phyloP scores from a whole-genome alignment of 92 coral and sea anemone species.

The Zoanthus gigantus region DNA sequence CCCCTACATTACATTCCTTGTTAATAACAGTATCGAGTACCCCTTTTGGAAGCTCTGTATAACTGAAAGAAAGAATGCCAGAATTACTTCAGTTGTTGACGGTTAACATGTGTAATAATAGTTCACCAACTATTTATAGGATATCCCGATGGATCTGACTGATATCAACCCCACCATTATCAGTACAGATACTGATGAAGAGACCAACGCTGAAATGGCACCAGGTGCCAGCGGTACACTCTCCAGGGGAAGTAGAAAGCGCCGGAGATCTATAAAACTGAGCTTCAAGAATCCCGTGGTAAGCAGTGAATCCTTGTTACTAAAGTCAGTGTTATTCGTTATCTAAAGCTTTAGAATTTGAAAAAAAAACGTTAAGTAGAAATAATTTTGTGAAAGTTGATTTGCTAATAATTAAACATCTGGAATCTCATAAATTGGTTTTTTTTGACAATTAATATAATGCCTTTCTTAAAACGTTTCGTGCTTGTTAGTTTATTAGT shows the following conservation, averaged over 20 bases:
- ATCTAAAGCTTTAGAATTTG: neutral
- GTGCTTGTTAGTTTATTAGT: no score
- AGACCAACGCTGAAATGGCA: conserved; percentile 69
- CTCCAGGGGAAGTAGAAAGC: conserved; percentile 50
- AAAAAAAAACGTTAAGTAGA: no score
- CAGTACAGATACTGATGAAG: conserved; percentile 92
- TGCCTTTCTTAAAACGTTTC: no score
- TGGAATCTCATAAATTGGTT: no score
- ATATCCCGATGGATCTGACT: conserved; percentile 97
- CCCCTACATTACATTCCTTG: conserved; percentile 68
- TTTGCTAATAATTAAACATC: no score
- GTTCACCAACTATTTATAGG: conserved; percentile 55
- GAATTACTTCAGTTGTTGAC: no score
- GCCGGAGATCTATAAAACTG: conserved; percentile 67
- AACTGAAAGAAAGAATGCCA: no score
- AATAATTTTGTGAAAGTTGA: no score
- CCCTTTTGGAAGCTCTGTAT: no score
- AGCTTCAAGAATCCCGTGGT: conserved; percentile 99
- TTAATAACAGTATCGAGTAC: neutral
- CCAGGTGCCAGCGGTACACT: conserved; percentile 21
- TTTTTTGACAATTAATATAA: no score
- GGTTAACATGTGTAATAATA: neutral
- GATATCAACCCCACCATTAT: conserved; percentile 95
- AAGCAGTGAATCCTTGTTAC: conserved; percentile 32
- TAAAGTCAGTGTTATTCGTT: neutral